A percentile compares a stretch with the other conserved stretches of the same genome.
Conservation (phyloP, 2,113 vertebrate genomes). For the Harpagus bidentatus region DNA sequence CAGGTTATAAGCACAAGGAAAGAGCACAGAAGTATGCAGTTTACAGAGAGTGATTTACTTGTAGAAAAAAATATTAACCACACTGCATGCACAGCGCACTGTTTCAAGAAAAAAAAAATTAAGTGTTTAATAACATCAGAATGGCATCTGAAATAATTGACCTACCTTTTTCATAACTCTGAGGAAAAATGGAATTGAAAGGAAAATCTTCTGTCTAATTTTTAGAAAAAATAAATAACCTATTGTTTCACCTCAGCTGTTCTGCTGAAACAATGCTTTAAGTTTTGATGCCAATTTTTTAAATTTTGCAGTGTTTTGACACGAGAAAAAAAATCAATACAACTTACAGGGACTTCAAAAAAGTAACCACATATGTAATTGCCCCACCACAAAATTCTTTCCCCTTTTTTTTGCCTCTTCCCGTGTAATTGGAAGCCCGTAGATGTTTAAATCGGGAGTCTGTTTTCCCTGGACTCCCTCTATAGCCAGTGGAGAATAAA, state of each 20-base stretch:
- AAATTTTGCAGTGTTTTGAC: not conserved
- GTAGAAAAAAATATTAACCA: not conserved
- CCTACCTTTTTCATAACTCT: not conserved
- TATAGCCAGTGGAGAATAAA: not conserved
- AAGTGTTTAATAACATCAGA: not conserved
- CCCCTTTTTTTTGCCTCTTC: rapidly evolving
- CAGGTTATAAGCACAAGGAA: not conserved
- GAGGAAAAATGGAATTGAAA: not conserved
- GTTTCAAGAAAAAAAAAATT: not conserved
- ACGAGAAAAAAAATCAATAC: not conserved
- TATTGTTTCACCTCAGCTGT: not conserved
- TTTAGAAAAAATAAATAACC: not conserved
- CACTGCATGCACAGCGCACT: not conserved
- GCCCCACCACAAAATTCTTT: not conserved
- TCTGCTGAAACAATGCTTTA: not conserved
- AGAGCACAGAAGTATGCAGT: not conserved
- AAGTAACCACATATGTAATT: not conserved
- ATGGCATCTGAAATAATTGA: not conserved
- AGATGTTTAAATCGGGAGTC: not conserved
- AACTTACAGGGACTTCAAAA: not conserved
- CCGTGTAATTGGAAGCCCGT: not conserved
- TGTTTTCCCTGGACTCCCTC: not conserved
- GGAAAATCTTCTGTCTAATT: not conserved
- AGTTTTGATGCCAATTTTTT: not conserved
- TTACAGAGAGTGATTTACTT: not conserved